A percentile compares a stretch with the other conserved stretches of the same genome.
These are phyloP conservation scores for Thymelicus acteon DNA, from an alignment of 2,888 invertebrate species.

Conservation along the genomic window DNA sequence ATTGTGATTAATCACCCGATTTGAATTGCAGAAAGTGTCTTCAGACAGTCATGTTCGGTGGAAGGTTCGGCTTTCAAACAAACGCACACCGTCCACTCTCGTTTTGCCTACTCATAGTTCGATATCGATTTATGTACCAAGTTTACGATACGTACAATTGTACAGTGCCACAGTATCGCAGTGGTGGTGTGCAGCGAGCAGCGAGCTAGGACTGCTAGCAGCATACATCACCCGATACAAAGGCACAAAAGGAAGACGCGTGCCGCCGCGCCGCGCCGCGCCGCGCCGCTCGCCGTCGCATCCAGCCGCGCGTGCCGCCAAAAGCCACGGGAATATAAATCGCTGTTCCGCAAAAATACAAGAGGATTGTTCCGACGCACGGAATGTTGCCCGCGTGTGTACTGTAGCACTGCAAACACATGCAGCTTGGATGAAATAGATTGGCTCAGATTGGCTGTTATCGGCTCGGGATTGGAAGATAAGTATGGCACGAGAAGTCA, in stretches of 20 bases:
- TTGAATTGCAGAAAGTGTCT: too few relatives aligned
- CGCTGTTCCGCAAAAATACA: constrained; percentile 22
- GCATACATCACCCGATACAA: constrained; percentile 19
- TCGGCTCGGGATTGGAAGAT: not conserved
- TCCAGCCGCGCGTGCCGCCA: constrained; percentile 19
- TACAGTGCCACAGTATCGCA: too few relatives aligned
- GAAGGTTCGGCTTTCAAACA: too few relatives aligned
- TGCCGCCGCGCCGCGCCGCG: constrained; percentile 5
- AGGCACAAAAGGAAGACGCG: constrained; percentile 27
- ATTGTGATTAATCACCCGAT: too few relatives aligned
- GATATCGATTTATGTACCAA: too few relatives aligned
- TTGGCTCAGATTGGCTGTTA: not conserved
- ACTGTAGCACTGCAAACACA: constrained; percentile 10
- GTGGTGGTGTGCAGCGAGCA: not conserved
- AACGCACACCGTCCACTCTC: too few relatives aligned
- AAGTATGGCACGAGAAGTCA: not conserved
- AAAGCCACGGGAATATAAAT: constrained; percentile 34
- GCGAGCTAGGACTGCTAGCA: not conserved
- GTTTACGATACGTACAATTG: too few relatives aligned
- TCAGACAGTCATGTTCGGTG: too few relatives aligned
- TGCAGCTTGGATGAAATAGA: not conserved
- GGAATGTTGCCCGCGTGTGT: constrained; percentile 15
- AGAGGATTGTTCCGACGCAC: constrained; percentile 13
- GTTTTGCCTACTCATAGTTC: too few relatives aligned
- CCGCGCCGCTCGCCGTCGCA: constrained; percentile 5